Evolutionary conservation across 2,797 vertebrate species (phyloP).

Genomic region (Neosalanx taihuensis): DNA sequence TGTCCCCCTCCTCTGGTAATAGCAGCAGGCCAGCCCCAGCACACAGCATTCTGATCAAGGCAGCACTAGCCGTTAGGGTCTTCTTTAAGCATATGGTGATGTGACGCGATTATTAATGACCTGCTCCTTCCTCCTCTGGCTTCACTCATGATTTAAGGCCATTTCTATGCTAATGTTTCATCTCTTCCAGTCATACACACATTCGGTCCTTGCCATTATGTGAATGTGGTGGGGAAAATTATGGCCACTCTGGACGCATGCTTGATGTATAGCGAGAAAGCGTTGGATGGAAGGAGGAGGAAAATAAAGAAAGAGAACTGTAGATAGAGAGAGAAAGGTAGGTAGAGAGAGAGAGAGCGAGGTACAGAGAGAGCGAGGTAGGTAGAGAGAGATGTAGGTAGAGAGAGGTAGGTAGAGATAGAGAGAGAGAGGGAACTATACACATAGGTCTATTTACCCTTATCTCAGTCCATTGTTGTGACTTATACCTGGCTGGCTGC

Average conservation of each 20-base stretch:
- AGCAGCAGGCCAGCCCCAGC: not conserved
- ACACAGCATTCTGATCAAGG: no score
- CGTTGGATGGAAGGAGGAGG: not conserved
- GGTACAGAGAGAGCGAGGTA: not conserved
- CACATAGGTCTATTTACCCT: no score
- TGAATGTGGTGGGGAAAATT: not conserved
- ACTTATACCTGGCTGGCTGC: not conserved
- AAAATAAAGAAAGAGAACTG: not conserved
- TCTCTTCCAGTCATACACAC: not conserved
- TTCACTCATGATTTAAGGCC: not conserved
- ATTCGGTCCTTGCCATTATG: not conserved
- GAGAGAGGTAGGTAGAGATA: not conserved
- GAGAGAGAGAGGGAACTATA: no score
- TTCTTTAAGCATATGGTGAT: not conserved
- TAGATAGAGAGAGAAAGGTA: no score
- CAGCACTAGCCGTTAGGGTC: no score
- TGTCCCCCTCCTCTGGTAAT: not conserved
- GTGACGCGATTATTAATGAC: not conserved
- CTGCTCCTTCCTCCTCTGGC: not conserved
- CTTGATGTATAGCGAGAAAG: not conserved
- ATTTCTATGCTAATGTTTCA: constrained; percentile 1
- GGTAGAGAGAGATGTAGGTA: no score
- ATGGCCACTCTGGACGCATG: not conserved
- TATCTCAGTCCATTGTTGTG: not conserved
- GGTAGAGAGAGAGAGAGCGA: not conserved